Percentiles rank a stretch among this genome's conserved stretches.
Conservation (phyloP, 2,797 vertebrate genomes). For the Diplodus sargus region DNA sequence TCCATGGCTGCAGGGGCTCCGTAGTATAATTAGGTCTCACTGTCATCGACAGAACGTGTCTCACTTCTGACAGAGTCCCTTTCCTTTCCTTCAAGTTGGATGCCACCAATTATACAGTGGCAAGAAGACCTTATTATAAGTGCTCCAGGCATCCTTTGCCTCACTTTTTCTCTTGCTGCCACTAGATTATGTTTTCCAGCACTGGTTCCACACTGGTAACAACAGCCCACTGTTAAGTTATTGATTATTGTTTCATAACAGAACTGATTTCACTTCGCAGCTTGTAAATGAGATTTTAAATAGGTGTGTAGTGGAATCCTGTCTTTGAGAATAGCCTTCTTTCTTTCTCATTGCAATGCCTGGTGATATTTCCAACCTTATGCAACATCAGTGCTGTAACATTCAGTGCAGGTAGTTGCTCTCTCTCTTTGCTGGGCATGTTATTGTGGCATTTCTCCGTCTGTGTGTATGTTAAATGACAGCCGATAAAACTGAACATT, state of each 20-base stretch:
- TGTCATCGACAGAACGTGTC: slow-evolving; percentile 81
- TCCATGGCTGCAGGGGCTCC: slow-evolving; percentile 76
- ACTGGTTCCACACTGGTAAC: slow-evolving; percentile 15
- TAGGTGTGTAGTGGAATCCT: slow-evolving; percentile 5
- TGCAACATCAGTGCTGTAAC: slow-evolving; percentile 7
- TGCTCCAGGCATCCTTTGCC: slow-evolving; percentile 74
- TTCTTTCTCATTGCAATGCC: background rate
- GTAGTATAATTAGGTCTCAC: slow-evolving; percentile 84
- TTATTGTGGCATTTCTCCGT: slow-evolving; percentile 32
- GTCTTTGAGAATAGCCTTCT: slow-evolving; percentile 29
- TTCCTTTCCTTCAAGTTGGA: slow-evolving; percentile 74
- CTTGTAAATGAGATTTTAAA: slow-evolving; percentile 42
- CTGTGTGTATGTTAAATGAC: slow-evolving; percentile 58
- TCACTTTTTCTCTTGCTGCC: slow-evolving; percentile 47
- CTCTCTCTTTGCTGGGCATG: slow-evolving; percentile 22
- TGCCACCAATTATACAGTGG: slow-evolving; percentile 80
- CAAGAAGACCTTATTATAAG: slow-evolving; percentile 72
- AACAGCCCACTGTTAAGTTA: slow-evolving; percentile 29
- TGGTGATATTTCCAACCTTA: slow-evolving; percentile 5
- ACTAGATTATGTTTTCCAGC: slow-evolving; percentile 50
- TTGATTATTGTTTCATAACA: slow-evolving; percentile 39
- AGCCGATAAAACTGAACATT: slow-evolving; percentile 65
- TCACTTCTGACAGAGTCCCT: slow-evolving; percentile 75
- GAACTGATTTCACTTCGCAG: slow-evolving; percentile 36
- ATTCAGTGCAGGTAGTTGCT: slow-evolving; percentile 19